phyloP scores from a whole-genome alignment of 2,888 invertebrate genomes.

The Drosophila fungiperda region DNA sequence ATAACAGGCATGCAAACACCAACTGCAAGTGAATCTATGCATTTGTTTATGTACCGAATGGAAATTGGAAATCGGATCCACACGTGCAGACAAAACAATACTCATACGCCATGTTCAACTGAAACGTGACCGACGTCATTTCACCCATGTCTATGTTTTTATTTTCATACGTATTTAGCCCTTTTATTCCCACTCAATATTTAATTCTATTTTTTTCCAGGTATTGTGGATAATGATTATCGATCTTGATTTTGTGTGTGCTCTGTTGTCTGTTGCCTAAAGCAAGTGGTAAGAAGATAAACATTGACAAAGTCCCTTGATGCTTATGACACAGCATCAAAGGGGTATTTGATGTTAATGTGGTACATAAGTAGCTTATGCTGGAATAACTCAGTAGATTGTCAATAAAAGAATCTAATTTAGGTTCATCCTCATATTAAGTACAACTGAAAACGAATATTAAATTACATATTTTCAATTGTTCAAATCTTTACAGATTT shows the following conservation, averaged over 20 bases:
- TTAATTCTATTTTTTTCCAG: slow-evolving; percentile 32
- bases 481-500: background rate
- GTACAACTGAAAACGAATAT: background rate
- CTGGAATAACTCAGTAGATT: background rate
- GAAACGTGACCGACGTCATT: slow-evolving; percentile 30
- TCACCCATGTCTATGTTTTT: background rate
- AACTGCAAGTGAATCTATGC: slow-evolving; percentile 9
- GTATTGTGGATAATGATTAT: slow-evolving; percentile 20
- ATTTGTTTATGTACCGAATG: slow-evolving; percentile 2
- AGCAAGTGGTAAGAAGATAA: slow-evolving; percentile 12
- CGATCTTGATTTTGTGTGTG: slow-evolving; percentile 5
- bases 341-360: slow-evolving; percentile 3
- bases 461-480: background rate
- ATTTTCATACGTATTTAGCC: background rate
- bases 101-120: slow-evolving; percentile 17
- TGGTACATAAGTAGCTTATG: slow-evolving; percentile 34
- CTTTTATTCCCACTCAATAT: background rate
- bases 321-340: slow-evolving; percentile 13
- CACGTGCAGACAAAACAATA: slow-evolving; percentile 49
- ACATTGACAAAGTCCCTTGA: slow-evolving; percentile 27
- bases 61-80: slow-evolving; percentile 42
- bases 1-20: slow-evolving; percentile 15
- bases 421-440: background rate
- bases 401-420: background rate
- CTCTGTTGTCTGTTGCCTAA: slow-evolving; percentile 13